These are phyloP conservation scores for Sinocyclocheilus anophthalmus DNA, from an alignment of 2,113 vertebrate species.

Conservation along the genomic window DNA sequence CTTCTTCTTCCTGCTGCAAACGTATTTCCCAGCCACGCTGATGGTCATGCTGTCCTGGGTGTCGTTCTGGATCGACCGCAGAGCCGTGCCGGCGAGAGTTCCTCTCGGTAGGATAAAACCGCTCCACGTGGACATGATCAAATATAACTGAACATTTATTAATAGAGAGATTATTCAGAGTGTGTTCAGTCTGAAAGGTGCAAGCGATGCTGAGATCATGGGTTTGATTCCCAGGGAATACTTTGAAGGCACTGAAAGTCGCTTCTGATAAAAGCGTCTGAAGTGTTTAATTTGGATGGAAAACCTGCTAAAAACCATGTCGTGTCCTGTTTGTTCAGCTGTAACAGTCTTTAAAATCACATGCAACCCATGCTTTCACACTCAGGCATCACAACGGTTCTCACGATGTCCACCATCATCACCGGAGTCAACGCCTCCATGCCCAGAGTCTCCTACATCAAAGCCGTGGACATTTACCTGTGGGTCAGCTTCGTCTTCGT, in stretches of 20 bases:
- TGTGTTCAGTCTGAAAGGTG: background rate
- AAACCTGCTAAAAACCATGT: no score
- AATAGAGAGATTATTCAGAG: background rate
- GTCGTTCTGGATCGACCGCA: constrained; percentile 91
- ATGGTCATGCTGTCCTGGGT: constrained; percentile 97
- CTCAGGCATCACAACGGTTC: constrained; percentile 82
- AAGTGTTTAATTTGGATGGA: no score
- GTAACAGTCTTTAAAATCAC: background rate
- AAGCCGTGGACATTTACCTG: constrained; percentile 96
- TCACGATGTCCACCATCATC: constrained; percentile 86
- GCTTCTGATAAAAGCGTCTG: no score
- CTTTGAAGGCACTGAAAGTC: no score
- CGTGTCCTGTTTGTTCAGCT: no score
- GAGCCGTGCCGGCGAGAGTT: constrained; percentile 88
- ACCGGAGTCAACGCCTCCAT: constrained; percentile 97
- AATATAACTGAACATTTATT: background rate
- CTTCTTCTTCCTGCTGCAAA: constrained; percentile 93
- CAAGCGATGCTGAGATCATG: background rate
- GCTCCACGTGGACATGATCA: background rate
- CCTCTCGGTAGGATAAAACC: constrained; percentile 78
- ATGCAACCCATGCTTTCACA: background rate
- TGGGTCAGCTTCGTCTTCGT: constrained; percentile 99
- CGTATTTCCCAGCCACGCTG: constrained; percentile 89
- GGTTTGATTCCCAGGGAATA: background rate
- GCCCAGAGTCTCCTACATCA: constrained; percentile 97